Conservation (phyloP, 2,888 invertebrate species). For the Aporophyla lueneburgensis region DNA sequence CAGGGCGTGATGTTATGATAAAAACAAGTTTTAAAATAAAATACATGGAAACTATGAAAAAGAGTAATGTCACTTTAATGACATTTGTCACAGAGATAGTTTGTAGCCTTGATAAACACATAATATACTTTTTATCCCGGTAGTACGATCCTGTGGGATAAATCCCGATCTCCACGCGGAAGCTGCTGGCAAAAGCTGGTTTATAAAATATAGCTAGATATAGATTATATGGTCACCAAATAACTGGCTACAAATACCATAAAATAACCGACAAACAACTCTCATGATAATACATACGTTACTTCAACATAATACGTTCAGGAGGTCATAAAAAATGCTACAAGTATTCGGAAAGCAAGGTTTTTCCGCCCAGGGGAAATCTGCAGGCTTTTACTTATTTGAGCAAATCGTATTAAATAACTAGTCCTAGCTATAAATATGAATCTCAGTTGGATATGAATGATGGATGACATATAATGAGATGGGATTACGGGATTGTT, state of each 20-base stretch:
- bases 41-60: too few relatives aligned
- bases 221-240: neutral
- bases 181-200: too few relatives aligned
- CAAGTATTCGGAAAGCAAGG: constrained; percentile 60
- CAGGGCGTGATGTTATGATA: too few relatives aligned
- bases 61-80: too few relatives aligned
- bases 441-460: constrained; percentile 38
- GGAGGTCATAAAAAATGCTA: constrained; percentile 69
- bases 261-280: constrained; percentile 21
- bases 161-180: too few relatives aligned
- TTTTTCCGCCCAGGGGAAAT: constrained; percentile 69
- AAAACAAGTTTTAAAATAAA: too few relatives aligned
- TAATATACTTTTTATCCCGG: too few relatives aligned
- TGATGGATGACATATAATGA: constrained; percentile 30
- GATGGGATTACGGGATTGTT: constrained; percentile 8
- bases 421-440: constrained; percentile 56
- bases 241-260: neutral
- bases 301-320: constrained; percentile 66
- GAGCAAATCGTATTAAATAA: constrained; percentile 70
- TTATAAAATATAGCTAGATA: too few relatives aligned
- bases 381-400: constrained; percentile 71
- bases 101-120: too few relatives aligned
- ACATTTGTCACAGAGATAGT: too few relatives aligned
- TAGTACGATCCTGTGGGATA: too few relatives aligned
- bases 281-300: constrained; percentile 39